Conservation (phyloP, 2,888 invertebrate species). For the Deilephila porcellus region DNA sequence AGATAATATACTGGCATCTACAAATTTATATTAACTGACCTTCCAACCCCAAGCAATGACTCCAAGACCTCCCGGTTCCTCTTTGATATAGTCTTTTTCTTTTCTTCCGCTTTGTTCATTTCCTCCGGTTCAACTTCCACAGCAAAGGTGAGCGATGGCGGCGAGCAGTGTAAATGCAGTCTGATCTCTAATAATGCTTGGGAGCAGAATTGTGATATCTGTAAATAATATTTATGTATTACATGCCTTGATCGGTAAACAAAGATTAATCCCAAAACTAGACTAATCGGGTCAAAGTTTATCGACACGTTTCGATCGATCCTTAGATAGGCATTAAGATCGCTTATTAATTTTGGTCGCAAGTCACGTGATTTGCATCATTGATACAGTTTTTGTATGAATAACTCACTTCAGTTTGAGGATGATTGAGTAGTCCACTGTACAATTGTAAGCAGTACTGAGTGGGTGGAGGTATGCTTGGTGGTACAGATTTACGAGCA, state of each 20-base stretch:
- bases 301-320: too few species aligned
- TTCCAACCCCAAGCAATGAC: constrained; percentile 60
- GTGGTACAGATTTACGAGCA: constrained; percentile 21
- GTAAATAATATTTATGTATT: constrained; percentile 31
- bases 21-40: constrained; percentile 47
- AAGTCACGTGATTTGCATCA: too few species aligned
- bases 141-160: constrained; percentile 68
- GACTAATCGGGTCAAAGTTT: too few species aligned
- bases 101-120: constrained; percentile 45
- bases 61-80: constrained; percentile 67
- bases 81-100: constrained; percentile 61
- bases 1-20: too few species aligned
- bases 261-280: too few species aligned
- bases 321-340: too few species aligned
- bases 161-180: constrained; percentile 73
- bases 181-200: constrained; percentile 72
- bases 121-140: constrained; percentile 49
- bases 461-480: constrained; percentile 62
- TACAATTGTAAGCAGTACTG: constrained; percentile 74
- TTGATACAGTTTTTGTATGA: too few species aligned
- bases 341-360: too few species aligned
- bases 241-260: too few species aligned
- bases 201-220: constrained; percentile 71
- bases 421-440: constrained; percentile 50
- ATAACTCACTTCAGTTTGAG: constrained; percentile 29